These are phyloP conservation scores for Spinibarbus caldwelli DNA, from an alignment of 2,797 vertebrate genomes.

Conservation along the genomic window DNA sequence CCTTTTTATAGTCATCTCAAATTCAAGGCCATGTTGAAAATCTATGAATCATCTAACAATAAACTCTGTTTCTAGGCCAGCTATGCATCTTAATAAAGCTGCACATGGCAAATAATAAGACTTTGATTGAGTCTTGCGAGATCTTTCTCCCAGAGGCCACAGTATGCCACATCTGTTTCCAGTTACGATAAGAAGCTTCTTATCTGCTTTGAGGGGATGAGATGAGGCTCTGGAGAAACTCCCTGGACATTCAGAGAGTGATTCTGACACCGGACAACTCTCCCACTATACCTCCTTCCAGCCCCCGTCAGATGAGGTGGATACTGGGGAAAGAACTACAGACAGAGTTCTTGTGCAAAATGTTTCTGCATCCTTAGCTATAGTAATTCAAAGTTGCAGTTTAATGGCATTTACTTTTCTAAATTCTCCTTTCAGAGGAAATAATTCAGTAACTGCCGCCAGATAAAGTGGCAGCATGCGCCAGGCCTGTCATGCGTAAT, in stretches of 20 bases:
- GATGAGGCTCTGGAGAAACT: conserved; percentile 19
- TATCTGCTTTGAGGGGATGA: conserved; percentile 17
- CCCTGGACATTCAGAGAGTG: conserved; percentile 16
- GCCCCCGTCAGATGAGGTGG: background rate
- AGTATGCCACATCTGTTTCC: conserved; percentile 29
- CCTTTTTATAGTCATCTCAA: background rate
- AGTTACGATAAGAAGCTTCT: conserved; percentile 13
- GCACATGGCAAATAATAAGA: conserved; percentile 9
- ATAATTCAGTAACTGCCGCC: conserved; percentile 43
- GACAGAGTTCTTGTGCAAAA: background rate
- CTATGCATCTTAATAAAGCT: conserved; percentile 22
- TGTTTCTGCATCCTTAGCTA: conserved; percentile 1
- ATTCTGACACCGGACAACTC: conserved; percentile 15
- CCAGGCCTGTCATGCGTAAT: conserved; percentile 24
- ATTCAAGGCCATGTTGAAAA: background rate
- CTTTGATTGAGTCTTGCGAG: conserved; percentile 6
- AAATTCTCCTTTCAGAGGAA: conserved; percentile 16
- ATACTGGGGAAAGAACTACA: conserved; percentile 4
- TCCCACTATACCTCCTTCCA: conserved; percentile 8
- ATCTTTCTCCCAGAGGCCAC: conserved; percentile 7
- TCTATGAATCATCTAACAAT: conserved; percentile 1
- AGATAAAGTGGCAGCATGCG: conserved; percentile 24
- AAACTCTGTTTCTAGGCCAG: background rate
- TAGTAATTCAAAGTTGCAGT: conserved; percentile 17
- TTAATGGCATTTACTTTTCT: conserved; percentile 33